Evolutionary conservation across 1,140 invertebrate species (phyloP).

Genomic region (Drosophila nasuta): DNA sequence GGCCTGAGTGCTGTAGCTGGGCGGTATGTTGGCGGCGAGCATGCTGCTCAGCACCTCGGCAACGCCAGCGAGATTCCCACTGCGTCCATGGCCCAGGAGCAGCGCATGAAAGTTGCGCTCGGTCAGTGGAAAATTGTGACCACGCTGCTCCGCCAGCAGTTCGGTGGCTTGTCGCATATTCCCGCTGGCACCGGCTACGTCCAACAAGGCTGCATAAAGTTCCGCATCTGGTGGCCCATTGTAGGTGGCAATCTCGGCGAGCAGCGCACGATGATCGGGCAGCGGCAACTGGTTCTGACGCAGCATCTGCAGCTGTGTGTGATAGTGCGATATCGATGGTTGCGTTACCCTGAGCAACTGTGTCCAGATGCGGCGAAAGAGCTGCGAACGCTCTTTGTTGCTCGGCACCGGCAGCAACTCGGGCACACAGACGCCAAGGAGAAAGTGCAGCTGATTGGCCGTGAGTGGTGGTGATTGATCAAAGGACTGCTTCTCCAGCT

Average conservation of each 20-base stretch:
- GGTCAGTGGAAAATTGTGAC: conserved; percentile 84
- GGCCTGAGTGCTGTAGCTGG: conserved; percentile 79
- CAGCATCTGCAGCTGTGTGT: conserved; percentile 64
- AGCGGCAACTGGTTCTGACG: conserved; percentile 60
- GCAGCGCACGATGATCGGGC: conserved; percentile 57
- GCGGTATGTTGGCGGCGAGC: conserved; percentile 76
- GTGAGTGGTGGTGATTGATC: conserved; percentile 15
- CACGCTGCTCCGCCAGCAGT: conserved; percentile 86
- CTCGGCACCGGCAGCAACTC: conserved; percentile 62
- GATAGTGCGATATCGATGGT: conserved; percentile 58
- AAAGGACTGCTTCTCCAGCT: conserved; percentile 24
- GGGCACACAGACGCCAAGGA: conserved; percentile 69
- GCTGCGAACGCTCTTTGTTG: conserved; percentile 40
- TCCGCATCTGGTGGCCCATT: conserved; percentile 42
- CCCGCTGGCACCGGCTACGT: conserved; percentile 85
- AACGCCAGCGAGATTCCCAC: conserved; percentile 78
- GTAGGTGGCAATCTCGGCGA: conserved; percentile 62
- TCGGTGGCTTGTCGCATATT: conserved; percentile 85
- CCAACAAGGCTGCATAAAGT: conserved; percentile 77
- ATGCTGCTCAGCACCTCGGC: conserved; percentile 83
- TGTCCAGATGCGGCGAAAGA: conserved; percentile 65
- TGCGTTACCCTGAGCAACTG: conserved; percentile 55
- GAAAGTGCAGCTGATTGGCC: conserved; percentile 59
- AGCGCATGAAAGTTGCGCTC: conserved; percentile 86
- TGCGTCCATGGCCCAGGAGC: conserved; percentile 85